These are phyloP conservation scores for Chamaetylas fuelleborni DNA, from an alignment of 2,113 vertebrate species.

Conservation along the genomic window DNA sequence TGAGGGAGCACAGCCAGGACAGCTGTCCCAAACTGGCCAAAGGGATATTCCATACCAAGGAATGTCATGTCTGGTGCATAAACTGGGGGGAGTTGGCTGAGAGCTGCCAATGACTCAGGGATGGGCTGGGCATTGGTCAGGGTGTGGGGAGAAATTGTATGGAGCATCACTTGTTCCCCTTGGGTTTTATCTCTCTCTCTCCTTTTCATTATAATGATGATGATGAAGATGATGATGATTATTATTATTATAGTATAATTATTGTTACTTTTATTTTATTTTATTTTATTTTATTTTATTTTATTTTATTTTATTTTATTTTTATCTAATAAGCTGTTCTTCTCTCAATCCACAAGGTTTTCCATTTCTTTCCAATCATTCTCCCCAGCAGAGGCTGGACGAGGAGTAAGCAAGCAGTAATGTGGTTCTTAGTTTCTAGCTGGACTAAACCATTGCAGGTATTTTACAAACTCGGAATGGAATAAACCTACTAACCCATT, in stretches of 20 bases:
- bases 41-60: background rate
- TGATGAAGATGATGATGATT: background rate
- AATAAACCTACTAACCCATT: background rate
- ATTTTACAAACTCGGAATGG: background rate
- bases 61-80: rapidly evolving
- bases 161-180: background rate
- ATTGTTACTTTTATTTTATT: no score
- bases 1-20: background rate
- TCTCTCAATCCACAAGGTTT: background rate
- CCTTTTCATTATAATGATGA: background rate
- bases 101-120: background rate
- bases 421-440: background rate
- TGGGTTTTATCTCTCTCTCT: background rate
- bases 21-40: background rate
- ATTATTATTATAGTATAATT: background rate
- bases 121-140: background rate
- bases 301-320: background rate
- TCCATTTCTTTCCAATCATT: background rate
- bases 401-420: background rate
- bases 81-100: background rate
- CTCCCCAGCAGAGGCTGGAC: background rate
- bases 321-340: background rate
- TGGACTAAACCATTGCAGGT: background rate
- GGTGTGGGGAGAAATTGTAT: background rate
- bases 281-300: no score